Conservation (phyloP, 2,113 vertebrate genomes). For the Stegastes partitus region DNA sequence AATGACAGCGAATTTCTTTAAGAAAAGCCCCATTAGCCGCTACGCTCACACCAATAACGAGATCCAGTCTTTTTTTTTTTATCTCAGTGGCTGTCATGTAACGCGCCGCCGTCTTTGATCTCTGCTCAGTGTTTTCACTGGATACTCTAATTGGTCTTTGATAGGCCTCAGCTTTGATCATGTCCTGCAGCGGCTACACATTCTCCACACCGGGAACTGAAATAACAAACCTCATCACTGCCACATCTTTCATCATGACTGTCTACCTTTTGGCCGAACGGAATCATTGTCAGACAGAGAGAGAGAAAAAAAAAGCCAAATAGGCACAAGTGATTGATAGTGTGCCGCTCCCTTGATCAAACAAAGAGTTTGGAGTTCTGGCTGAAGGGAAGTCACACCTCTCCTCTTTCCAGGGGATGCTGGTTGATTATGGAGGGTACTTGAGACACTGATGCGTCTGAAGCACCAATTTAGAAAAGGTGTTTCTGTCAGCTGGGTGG, state of each 20-base stretch:
- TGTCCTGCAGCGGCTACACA: slow-evolving; percentile 26
- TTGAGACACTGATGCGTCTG: slow-evolving; percentile 35
- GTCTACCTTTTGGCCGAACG: slow-evolving; percentile 4
- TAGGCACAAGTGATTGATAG: not conserved
- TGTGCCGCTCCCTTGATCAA: slow-evolving; percentile 16
- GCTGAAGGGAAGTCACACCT: slow-evolving; percentile 49
- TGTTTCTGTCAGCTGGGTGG: not conserved
- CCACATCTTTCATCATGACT: slow-evolving; percentile 21
- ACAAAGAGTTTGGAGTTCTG: slow-evolving; percentile 32
- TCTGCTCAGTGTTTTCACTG: slow-evolving; percentile 50
- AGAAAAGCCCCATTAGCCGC: slow-evolving; percentile 52
- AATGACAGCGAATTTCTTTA: slow-evolving; percentile 31
- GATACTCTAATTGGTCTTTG: slow-evolving; percentile 69
- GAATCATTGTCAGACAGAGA: not conserved
- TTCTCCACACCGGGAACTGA: slow-evolving; percentile 36
- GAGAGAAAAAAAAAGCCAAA: not conserved
- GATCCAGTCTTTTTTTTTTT: slow-evolving; percentile 27
- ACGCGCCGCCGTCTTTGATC: slow-evolving; percentile 64
- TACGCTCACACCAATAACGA: slow-evolving; percentile 54
- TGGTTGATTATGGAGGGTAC: slow-evolving; percentile 55
- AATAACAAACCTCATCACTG: slow-evolving; percentile 46
- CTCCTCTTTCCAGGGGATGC: slow-evolving; percentile 20
- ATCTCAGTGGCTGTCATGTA: slow-evolving; percentile 46
- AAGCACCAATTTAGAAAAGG: slow-evolving; percentile 16
- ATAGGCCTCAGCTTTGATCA: slow-evolving; percentile 63